A percentile compares a stretch with the other conserved stretches of the same genome.
Evolutionary conservation across 2,888 invertebrate genomes (phyloP).

Genomic region (Ellobium chinense): DNA sequence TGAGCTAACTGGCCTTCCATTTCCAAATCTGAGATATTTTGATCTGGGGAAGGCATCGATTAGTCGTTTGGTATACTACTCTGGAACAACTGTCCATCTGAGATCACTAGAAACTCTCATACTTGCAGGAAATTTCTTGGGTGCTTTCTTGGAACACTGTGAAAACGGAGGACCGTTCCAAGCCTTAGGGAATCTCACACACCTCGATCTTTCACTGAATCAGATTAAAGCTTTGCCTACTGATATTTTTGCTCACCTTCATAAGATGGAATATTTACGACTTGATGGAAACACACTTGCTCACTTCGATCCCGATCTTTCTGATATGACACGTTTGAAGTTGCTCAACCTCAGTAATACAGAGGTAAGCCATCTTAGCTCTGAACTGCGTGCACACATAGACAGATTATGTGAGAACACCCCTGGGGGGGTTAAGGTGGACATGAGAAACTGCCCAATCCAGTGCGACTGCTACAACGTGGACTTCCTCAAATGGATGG

Average conservation of each 20-base stretch:
- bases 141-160: not conserved
- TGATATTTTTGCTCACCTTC: conserved; percentile 14
- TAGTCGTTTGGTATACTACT: not conserved
- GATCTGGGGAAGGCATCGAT: not conserved
- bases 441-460: conserved; percentile 41
- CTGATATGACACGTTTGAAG: conserved; percentile 25
- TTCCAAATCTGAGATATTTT: not conserved
- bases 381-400: not conserved
- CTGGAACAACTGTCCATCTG: not conserved
- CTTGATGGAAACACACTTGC: conserved; percentile 23
- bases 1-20: not conserved
- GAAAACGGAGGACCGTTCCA: not conserved
- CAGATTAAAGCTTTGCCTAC: conserved; percentile 21
- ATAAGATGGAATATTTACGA: conserved; percentile 15
- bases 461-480: conserved; percentile 43
- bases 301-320: conserved; percentile 21
- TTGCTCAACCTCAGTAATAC: conserved; percentile 36
- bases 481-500: conserved; percentile 44
- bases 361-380: conserved; percentile 2
- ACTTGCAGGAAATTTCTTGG: not conserved
- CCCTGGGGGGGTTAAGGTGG: not conserved
- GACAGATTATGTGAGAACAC: not conserved
- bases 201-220: conserved; percentile 22
- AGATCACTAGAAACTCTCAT: not conserved
- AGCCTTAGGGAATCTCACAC: not conserved